Evolutionary conservation across 1,140 invertebrate genomes (phyloP).

Genomic region (Scaptomyza hsui): DNA sequence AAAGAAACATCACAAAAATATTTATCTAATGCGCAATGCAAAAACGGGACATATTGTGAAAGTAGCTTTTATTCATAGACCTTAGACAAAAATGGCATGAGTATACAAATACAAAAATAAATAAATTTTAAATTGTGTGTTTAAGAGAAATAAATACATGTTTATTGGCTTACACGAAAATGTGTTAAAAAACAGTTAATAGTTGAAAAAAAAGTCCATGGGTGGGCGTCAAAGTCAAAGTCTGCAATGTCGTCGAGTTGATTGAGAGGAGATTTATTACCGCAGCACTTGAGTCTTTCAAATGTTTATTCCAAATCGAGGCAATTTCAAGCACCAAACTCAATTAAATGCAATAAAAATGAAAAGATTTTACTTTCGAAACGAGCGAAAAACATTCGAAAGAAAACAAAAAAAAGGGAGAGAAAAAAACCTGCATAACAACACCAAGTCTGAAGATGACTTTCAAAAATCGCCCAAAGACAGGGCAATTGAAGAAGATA

Average conservation of each 20-base stretch:
- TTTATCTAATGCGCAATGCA: slow-evolving; percentile 16
- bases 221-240: slow-evolving; percentile 54
- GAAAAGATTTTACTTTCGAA: slow-evolving; percentile 56
- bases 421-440: slow-evolving; percentile 28
- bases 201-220: slow-evolving; percentile 10
- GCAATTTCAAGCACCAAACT: slow-evolving; percentile 40
- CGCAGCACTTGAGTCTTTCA: slow-evolving; percentile 33
- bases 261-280: slow-evolving; percentile 55
- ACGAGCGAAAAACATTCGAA: slow-evolving; percentile 7
- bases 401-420: slow-evolving; percentile 5
- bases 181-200: neutral
- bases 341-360: slow-evolving; percentile 38
- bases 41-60: slow-evolving; percentile 15
- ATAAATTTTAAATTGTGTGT: no score
- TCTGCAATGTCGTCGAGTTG: slow-evolving; percentile 45
- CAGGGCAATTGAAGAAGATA: slow-evolving; percentile 31
- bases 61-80: slow-evolving; percentile 25
- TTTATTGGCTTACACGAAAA: neutral
- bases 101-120: neutral
- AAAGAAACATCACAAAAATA: neutral
- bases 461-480: slow-evolving; percentile 27
- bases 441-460: slow-evolving; percentile 23
- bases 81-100: neutral
- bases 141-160: neutral
- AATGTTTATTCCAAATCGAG: slow-evolving; percentile 42